Evolutionary conservation across 2,113 vertebrate species (phyloP), one percentile per base, ranked within the genome.

Genomic region (Anseranas semipalmata): DNA sequence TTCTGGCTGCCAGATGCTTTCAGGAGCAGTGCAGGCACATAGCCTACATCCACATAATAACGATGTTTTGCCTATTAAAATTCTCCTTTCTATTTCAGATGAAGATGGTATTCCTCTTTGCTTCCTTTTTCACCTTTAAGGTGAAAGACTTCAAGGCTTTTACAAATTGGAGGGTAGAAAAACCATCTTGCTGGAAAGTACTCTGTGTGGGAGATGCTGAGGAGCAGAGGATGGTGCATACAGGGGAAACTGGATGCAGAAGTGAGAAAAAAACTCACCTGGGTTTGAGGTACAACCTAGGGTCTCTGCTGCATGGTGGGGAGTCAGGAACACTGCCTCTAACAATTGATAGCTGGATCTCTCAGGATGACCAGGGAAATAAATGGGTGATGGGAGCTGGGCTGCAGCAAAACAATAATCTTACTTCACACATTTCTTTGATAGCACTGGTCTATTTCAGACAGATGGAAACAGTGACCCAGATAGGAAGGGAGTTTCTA

Each of bases 381-480:
- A 75, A 87, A 48, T 16, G 33, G 12, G 7, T 85, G 24, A 16
- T 50, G 25, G 17, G n/a, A 79, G 15, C 16, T 67, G 48, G 35
- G 22, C 35, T 87, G 62, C 43, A 93, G 30, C 25, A 79, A 87
- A 67, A 2, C 6, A 10, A 5, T 41, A 7, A 11, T 75, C 62
- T 39, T 67, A 3, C 25, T 55, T 87, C 28, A 39, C 0, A 1
- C 6, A 1, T 32, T 74, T 67, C 7, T 58, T 70, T 52, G 37
- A 14, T 39, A 45, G 33, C 21, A 10, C 15, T 78, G 48, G 5
- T 33, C 7, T 45, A 16, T 16, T 60, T 68, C 30, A 70, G 39
- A 59, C 58, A 73, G 27, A 14, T 33, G 13, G 33, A n/a, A 75
- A 56, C 8, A 15, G 32, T 39, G 48, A 43, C 12, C 8, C 10